phyloP scores from a whole-genome alignment of 2,888 invertebrate species.

The Alloscopus bannaensis region DNA sequence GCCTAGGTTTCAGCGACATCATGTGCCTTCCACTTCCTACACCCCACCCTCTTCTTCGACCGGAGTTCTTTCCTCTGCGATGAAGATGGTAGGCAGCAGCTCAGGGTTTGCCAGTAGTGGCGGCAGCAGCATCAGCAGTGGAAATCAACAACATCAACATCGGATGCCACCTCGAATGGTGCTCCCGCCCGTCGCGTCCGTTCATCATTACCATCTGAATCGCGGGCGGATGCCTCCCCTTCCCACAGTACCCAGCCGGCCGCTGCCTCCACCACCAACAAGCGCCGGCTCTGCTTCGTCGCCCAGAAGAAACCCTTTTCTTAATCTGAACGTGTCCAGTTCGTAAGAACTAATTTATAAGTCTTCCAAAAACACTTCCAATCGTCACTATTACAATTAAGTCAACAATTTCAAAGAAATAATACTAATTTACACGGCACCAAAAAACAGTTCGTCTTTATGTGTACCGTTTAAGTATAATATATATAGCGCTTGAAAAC shows the following conservation, averaged over 20 bases:
- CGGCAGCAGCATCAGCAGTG: not conserved
- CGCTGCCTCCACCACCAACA: too few species aligned
- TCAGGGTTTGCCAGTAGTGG: not conserved
- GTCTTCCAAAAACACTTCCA: not conserved
- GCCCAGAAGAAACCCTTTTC: slow-evolving; percentile 51
- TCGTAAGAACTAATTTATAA: not conserved
- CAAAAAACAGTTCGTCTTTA: too few species aligned
- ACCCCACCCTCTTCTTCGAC: too few species aligned
- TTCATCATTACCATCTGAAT: not conserved
- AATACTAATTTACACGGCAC: not conserved
- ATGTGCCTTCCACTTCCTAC: slow-evolving; percentile 13
- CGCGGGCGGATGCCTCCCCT: not conserved
- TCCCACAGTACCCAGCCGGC: too few species aligned
- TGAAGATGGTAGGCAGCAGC: too few species aligned
- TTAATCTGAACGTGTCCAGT: slow-evolving; percentile 27
- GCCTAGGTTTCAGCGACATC: slow-evolving; percentile 59
- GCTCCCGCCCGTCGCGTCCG: not conserved
- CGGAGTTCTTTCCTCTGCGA: too few species aligned
- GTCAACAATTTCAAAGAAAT: not conserved
- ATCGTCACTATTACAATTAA: not conserved
- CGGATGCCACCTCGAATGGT: not conserved
- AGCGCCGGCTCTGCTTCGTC: not conserved
- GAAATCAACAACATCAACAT: slow-evolving; percentile 22
- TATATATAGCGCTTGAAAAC: too few species aligned
- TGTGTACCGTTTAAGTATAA: too few species aligned